Evolutionary conservation across 1,140 invertebrate species (phyloP), one percentile per base, ranked within the genome.

Genomic region (Drosophila albomicans): DNA sequence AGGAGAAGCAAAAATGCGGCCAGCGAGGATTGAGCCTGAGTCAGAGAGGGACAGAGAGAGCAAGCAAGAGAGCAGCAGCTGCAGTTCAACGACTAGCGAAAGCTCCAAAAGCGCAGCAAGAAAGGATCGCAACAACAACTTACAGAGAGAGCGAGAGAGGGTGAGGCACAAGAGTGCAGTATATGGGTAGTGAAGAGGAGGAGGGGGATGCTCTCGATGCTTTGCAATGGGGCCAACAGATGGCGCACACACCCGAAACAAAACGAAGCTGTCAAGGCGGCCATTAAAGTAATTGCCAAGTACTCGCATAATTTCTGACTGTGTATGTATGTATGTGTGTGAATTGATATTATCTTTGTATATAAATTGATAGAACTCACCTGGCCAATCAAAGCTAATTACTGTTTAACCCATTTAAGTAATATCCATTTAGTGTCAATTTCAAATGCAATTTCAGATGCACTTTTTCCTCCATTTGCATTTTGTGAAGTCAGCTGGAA

Each of bases 281-380:
- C 38, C 56, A 73, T 67, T 52, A 45, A 58, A 66, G 56, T 58
- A 73, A 67, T 66, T 58, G 5, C 56, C 28, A 20, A 30, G 65
- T 32, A 72, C 54, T 73, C 58, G 35, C 11, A 52, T 61, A 35
- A 43, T 15, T 3, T 10, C 8, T 38, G 35, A 38, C 5, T 5
- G 30, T 6, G 6, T 32, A 32, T 32, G 35, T 3, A 10, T 20
- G 15, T 3, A 10, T 35, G 13, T 5, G 49, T 32, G 30, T 32
- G n/a, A 13, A 43, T 43, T 41, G 38, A 8, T 41, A 11, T 41
- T 41, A 32, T 32, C 32, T 7, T 13, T 43, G 15, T 54, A 10
- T 3, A 38, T 38, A 25, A 4, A 38, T 38, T 10, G 35, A 38
- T 38, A 10, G 35, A 38, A 38, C 35, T 38, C 10, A 38, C 35